Percentiles rank a stretch among this genome's conserved stretches.
Evolutionary conservation across 2,888 invertebrate species (phyloP).

Genomic region (Phasia obesa): DNA sequence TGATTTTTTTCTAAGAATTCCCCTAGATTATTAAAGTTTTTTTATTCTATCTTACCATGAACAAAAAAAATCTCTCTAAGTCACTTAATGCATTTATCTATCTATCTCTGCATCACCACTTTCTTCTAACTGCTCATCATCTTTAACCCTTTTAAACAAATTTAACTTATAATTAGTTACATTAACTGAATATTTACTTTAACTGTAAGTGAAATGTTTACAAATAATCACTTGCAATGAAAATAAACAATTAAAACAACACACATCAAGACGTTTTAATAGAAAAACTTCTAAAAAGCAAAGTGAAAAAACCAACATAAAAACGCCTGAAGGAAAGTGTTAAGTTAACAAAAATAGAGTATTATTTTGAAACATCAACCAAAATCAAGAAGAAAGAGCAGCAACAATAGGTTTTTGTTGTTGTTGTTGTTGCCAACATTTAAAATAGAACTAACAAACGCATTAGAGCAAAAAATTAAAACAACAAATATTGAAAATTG

Average conservation of each 20-base stretch:
- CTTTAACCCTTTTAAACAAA: conserved; percentile 9
- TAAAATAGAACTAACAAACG: conserved; percentile 61
- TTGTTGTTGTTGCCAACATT: conserved; percentile 51
- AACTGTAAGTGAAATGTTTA: conserved; percentile 78
- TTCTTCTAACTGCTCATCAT: neutral
- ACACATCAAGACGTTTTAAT: neutral
- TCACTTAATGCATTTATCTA: neutral
- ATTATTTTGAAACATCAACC: conserved; percentile 19
- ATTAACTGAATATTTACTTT: conserved; percentile 57
- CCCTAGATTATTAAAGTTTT: no score
- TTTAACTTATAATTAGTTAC: conserved; percentile 49
- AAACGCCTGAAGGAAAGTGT: conserved; percentile 63
- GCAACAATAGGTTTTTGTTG: conserved; percentile 39
- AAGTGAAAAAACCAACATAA: conserved; percentile 55
- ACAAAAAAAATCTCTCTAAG: neutral
- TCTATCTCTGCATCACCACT: neutral
- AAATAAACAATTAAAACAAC: conserved; percentile 43
- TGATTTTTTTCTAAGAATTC: no score
- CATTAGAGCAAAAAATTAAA: conserved; percentile 67
- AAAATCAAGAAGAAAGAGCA: conserved; percentile 23
- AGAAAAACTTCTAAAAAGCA: conserved; percentile 22
- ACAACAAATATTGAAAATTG: conserved; percentile 59
- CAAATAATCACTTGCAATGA: conserved; percentile 71
- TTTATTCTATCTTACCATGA: no score
- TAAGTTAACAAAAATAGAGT: conserved; percentile 62